Base-by-base conservation (phyloP, 2,888 invertebrate genomes). In the Margaritifera margaritifera region DNA sequence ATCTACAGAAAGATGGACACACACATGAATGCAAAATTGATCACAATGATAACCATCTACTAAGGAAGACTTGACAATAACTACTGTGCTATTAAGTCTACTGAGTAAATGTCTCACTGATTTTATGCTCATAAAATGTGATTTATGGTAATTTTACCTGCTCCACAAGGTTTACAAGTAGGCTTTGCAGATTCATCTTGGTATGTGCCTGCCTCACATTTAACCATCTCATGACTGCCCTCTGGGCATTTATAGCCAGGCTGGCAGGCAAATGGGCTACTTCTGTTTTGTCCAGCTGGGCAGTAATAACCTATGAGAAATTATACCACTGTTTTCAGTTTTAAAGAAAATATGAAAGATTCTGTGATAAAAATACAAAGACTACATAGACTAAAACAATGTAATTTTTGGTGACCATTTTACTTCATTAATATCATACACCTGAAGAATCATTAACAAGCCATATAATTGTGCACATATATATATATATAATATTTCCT, bases 271-370 rank as follows among this genome's bases (percentile, higher is more conserved):
- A 77, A 75, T n/a, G 87, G 84, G 24, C 80, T 81, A 51, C 81
- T 80, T 4, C 72, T 79, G 72, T 79, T 85, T 72, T 87, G 86
- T 20, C 88, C 88, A 31, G 83, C 72, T 2, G 88, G 87, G 66
- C 89, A 89, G 69, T 87, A 88, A 75, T 86, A 88, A n/a, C 88
- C 88, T 87, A 76, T 11, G 72, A 75, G n/a, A 57, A 22, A 58
- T 64, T 27, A 64, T 15, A 57, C 5, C 6, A 52, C 2, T 42
- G 42, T 42, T 42, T 42, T 15, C 11, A 42, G 15, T 3, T 42
- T 42, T 42, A 15, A 31, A 42, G 15, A 25, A 18, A 60, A 25
- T 31, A 27, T 11, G 20, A 2, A 18, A 27, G 15, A 18, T 42
- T 42, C 42, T 0, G 8, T 31, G 31, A 31, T 6, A 31, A 31